phyloP scores from a whole-genome alignment of 2,888 invertebrate genomes.

The Ischnura elegans region DNA sequence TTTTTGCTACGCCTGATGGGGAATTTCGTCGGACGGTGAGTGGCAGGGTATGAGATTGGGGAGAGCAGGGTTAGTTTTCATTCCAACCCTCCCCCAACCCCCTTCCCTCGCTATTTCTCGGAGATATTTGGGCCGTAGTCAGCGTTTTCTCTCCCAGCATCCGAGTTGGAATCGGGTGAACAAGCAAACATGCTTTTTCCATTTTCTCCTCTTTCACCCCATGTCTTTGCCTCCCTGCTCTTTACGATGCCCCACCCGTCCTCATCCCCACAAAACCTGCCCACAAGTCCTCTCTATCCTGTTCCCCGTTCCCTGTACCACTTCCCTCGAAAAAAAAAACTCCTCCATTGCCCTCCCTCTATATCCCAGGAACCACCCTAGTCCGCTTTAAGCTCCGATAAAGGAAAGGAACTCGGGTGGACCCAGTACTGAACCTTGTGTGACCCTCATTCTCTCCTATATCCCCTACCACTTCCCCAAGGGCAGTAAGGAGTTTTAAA shows the following conservation, averaged over 20 bases:
- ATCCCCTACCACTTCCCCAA: not conserved
- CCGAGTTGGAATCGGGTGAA: slow-evolving; percentile 7
- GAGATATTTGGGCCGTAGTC: slow-evolving; percentile 1
- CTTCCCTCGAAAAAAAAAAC: not conserved
- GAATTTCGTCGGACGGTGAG: not conserved
- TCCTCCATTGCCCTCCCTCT: no score
- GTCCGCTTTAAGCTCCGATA: not conserved
- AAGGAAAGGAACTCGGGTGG: not conserved
- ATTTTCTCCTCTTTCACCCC: not conserved
- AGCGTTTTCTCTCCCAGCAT: slow-evolving; percentile 5
- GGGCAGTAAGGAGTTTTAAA: not conserved
- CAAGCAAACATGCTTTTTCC: slow-evolving; percentile 22
- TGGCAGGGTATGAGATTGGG: not conserved
- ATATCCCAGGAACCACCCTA: not conserved
- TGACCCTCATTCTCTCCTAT: not conserved
- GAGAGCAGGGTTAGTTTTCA: not conserved
- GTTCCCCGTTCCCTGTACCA: not conserved
- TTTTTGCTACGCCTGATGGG: not conserved
- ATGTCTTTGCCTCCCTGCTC: not conserved
- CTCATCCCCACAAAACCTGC: not conserved
- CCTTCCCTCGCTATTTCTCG: not conserved
- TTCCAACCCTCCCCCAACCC: not conserved
- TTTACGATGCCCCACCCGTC: not conserved
- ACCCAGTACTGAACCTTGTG: not conserved
- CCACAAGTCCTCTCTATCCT: not conserved